Evolutionary conservation across 2,888 invertebrate genomes (phyloP).

Genomic region (Slavum lentiscoides): DNA sequence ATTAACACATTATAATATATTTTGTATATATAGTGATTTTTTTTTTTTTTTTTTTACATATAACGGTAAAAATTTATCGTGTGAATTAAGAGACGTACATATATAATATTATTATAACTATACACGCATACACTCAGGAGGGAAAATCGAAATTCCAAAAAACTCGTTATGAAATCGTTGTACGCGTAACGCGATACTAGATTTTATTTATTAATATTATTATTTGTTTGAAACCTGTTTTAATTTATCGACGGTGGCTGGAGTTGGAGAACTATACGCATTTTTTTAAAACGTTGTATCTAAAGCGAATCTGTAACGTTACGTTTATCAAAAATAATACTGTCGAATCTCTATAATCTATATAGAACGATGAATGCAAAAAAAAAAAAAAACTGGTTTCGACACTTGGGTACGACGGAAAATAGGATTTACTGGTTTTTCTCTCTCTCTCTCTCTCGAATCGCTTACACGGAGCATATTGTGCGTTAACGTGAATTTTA

Average conservation of each 20-base stretch:
- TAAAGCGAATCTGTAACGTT: conserved; percentile 25
- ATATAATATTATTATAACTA: neutral
- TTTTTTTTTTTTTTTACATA: neutral
- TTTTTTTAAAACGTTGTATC: conserved; percentile 41
- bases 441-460: too few species aligned
- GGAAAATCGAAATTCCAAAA: conserved; percentile 43
- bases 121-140: neutral
- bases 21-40: neutral
- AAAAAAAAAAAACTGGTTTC: conserved; percentile 14
- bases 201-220: neutral
- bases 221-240: conserved; percentile 46
- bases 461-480: too few species aligned
- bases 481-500: neutral
- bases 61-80: conserved; percentile 31
- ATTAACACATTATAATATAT: neutral
- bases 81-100: neutral
- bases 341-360: neutral
- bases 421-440: neutral
- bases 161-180: conserved; percentile 37
- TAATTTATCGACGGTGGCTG: neutral
- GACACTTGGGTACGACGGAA: neutral
- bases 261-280: neutral
- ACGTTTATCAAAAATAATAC: conserved; percentile 13
- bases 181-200: conserved; percentile 8
- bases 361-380: conserved; percentile 13